Evolutionary conservation across 92 coral and sea anemone genomes (phyloP), one percentile per base, ranked within the genome.

Genomic region (Scolanthus callimorphus): DNA sequence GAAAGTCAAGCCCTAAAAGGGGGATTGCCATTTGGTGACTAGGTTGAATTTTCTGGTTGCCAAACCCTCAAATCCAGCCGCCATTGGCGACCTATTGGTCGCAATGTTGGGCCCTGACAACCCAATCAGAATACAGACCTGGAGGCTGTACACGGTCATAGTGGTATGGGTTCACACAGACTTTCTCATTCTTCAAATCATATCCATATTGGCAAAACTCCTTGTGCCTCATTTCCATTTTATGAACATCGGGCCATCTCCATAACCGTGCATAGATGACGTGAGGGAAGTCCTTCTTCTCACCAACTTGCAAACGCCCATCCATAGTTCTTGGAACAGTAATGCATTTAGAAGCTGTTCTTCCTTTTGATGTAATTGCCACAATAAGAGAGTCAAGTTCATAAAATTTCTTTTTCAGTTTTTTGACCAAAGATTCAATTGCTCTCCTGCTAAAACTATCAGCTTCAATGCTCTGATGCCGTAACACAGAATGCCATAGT

Each of bases 121-220:
- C n/a, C n/a, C n/a, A n/a, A n/a, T 51, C 20, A 60, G 12, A 4
- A 46, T 9, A 46, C 52, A 9, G 17, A 94, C 99, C 99, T 84
- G 99, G 99, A 12, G 99, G 99, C 27, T 88, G 99, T n/a, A 94
- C 96, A 67, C 99, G 53, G 49, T 94, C 99, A 78, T 94, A 94
- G 63, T 94, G 99, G 55, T 94, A 94, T 2, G 99, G 99, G 55
- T 94, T 94, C 6, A 94, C 96, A 81, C 99, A 94, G 25, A 94
- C 99, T 94, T 94, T 94, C 67, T 94, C 96, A 51, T 81, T 81
- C 73, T 94, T 94, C 61, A 90, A 76, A 37, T 94, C 99, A 74
- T 94, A 94, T 34, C 99, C 99, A 74, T 84, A 89, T 65, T 80
- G 95, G 73, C 99, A 94, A 75, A 77, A 94, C 30, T 94, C 99